Evolutionary conservation across 2,888 invertebrate species (phyloP).

Genomic region (Crematogaster levior): DNA sequence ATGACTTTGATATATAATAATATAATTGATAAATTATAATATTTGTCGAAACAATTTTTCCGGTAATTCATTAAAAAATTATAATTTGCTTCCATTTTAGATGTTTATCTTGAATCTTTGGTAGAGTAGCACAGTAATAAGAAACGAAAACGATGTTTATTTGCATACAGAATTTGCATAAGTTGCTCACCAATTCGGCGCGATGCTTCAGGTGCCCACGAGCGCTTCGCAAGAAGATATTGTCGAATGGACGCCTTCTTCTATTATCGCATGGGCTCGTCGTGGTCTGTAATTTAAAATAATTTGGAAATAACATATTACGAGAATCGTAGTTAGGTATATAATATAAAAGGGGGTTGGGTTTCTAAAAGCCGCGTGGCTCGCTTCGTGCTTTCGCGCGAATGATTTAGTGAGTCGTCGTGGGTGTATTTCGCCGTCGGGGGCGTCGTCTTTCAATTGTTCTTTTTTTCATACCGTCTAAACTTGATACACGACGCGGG

Average conservation of each 20-base stretch:
- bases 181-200: conserved; percentile 13
- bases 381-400: conserved; percentile 58
- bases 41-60: not conserved
- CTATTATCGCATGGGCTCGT: conserved; percentile 63
- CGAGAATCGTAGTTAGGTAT: conserved; percentile 67
- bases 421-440: conserved; percentile 77
- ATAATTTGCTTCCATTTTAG: not conserved
- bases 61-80: not conserved
- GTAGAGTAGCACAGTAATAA: not conserved
- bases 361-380: conserved; percentile 38
- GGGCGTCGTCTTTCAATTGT: conserved; percentile 39
- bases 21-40: not conserved
- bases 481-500: conserved; percentile 16
- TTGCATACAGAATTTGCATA: conserved; percentile 3
- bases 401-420: conserved; percentile 79
- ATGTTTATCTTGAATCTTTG: not conserved
- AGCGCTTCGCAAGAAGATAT: conserved; percentile 51
- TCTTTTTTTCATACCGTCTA: conserved; percentile 20
- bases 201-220: conserved; percentile 6
- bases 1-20: not conserved
- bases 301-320: conserved; percentile 78
- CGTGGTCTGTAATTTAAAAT: conserved; percentile 79
- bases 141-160: not conserved
- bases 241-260: conserved; percentile 64
- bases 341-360: conserved; percentile 59